Evolutionary conservation across 1,140 invertebrate species (phyloP).

Genomic region (Drosophila carrolli): DNA sequence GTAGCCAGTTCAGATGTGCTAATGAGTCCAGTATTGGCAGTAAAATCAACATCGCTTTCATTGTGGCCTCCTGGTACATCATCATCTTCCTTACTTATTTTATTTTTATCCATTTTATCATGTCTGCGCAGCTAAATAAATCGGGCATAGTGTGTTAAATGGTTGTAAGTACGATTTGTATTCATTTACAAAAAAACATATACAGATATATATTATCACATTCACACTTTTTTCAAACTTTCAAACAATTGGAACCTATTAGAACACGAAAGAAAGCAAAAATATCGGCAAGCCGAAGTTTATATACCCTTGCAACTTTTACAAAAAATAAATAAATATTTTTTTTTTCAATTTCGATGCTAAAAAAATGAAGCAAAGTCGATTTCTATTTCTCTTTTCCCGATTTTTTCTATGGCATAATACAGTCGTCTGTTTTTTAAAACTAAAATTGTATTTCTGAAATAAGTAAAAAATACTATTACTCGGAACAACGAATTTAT

Average conservation of each 20-base stretch:
- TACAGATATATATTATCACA: neutral
- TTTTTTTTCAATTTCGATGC: no score
- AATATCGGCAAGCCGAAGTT: no score
- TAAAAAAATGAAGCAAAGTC: no score
- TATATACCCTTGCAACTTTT: no score
- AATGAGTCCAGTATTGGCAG: slow-evolving; percentile 23
- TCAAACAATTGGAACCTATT: neutral
- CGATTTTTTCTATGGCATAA: no score
- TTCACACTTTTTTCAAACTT: neutral
- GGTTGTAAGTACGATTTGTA: slow-evolving; percentile 24
- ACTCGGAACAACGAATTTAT: no score
- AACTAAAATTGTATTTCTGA: no score
- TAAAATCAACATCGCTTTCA: slow-evolving; percentile 16
- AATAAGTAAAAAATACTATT: no score
- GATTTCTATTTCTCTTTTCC: no score
- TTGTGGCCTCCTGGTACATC: slow-evolving; percentile 32
- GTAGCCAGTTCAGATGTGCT: slow-evolving; percentile 38
- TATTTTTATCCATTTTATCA: slow-evolving; percentile 71
- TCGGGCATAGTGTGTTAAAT: slow-evolving; percentile 56
- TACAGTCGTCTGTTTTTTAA: no score
- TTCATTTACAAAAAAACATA: neutral
- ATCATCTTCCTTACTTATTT: slow-evolving; percentile 49
- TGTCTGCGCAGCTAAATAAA: slow-evolving; percentile 77
- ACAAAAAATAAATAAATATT: no score
- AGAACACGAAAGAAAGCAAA: no score